Conservation (phyloP, 2,888 invertebrate species). For the Nebria brevicollis region DNA sequence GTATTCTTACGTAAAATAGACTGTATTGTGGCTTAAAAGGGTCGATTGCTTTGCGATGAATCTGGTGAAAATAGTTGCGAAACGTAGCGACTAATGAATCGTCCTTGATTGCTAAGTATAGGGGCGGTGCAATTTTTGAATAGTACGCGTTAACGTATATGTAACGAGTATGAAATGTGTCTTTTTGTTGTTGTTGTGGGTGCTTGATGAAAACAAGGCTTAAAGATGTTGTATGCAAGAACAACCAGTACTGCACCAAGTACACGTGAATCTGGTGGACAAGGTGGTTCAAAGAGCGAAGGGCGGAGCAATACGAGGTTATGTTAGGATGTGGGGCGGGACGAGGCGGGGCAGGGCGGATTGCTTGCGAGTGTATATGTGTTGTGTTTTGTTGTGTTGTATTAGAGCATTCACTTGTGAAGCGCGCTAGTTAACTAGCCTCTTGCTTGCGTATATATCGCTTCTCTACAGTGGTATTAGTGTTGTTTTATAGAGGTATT, state of each 20-base stretch:
- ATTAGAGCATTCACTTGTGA: conserved; percentile 1
- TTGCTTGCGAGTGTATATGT: neutral
- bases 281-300: conserved; percentile 1
- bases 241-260: neutral
- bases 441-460: neutral
- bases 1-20: too few species aligned
- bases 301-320: conserved; percentile 1
- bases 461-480: too few species aligned
- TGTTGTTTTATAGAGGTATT: too few species aligned
- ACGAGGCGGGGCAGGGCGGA: neutral
- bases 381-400: conserved; percentile 1
- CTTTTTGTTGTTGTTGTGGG: neutral
- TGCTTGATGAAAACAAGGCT: neutral
- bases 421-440: conserved; percentile 16
- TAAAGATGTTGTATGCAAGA: neutral
- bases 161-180: neutral
- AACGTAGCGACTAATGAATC: neutral
- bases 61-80: too few species aligned
- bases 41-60: too few species aligned
- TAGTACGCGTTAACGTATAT: neutral
- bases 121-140: neutral
- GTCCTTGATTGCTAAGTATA: neutral
- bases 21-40: too few species aligned
- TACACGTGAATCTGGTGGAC: neutral
- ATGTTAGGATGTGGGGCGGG: neutral